Percentiles rank a stretch among this genome's conserved stretches.
These are phyloP conservation scores for Chymomyza procnemis DNA, from an alignment of 2,888 invertebrate genomes.

Conservation along the genomic window DNA sequence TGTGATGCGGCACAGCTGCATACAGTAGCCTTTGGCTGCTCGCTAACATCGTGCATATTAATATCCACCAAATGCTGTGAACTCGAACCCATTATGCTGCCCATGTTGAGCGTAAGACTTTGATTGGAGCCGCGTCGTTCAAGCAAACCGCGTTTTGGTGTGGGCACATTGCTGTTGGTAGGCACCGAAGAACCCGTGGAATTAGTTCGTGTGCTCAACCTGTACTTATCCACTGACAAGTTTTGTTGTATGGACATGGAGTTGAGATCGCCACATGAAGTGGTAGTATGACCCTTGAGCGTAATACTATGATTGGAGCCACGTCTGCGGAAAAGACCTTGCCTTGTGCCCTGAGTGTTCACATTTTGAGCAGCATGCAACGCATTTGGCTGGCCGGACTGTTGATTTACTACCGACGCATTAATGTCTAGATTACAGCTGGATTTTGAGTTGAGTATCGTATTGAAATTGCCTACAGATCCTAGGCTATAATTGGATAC, in stretches of 20 bases:
- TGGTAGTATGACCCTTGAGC: conserved; percentile 78
- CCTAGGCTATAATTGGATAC: conserved; percentile 81
- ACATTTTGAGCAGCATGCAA: conserved; percentile 15
- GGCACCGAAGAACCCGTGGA: conserved; percentile 42
- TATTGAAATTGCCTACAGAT: conserved; percentile 76
- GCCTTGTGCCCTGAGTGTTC: conserved; percentile 51
- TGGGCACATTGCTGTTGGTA: conserved; percentile 43
- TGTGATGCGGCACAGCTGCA: conserved; percentile 63
- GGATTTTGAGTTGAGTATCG: conserved; percentile 69
- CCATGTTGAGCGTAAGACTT: conserved; percentile 88
- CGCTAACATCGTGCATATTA: conserved; percentile 36
- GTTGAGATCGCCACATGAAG: conserved; percentile 78
- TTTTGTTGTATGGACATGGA: conserved; percentile 81
- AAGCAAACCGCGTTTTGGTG: conserved; percentile 84
- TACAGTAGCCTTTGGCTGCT: conserved; percentile 52
- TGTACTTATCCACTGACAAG: conserved; percentile 56
- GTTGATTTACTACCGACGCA: conserved; percentile 18
- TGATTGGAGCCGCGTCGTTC: conserved; percentile 94
- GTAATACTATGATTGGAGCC: conserved; percentile 82
- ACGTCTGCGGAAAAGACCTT: conserved; percentile 49
- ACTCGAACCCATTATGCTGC: conserved; percentile 22
- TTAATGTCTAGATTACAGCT: conserved; percentile 67
- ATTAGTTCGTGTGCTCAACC: conserved; percentile 45
- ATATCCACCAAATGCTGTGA: conserved; percentile 41
- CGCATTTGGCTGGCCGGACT: conserved; percentile 14